phyloP scores from a whole-genome alignment of 2,113 vertebrate species.

The Nannospalax galili region DNA sequence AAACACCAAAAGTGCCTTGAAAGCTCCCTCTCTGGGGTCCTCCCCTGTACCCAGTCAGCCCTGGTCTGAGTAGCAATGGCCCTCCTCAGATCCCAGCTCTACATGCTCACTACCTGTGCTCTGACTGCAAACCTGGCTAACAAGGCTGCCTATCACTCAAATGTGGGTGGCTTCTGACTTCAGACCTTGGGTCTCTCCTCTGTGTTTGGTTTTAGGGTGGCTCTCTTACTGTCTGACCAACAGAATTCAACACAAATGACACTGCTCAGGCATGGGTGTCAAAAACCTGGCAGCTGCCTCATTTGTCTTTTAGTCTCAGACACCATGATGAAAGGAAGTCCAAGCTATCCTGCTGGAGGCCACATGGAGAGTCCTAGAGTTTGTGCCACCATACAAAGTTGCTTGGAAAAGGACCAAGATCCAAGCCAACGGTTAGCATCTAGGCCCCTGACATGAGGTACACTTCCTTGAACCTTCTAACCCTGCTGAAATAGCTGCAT shows the following conservation, averaged over 20 bases:
- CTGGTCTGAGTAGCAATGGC: not conserved
- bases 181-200: not conserved
- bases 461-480: not conserved
- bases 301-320: fast-evolving
- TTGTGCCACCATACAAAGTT: fast-evolving
- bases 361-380: not conserved
- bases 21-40: not conserved
- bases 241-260: not conserved
- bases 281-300: not conserved
- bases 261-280: not conserved
- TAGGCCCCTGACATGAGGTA: fast-evolving
- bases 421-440: not conserved
- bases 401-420: fast-evolving
- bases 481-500: not conserved
- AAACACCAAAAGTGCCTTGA: not conserved
- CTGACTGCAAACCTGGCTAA: not conserved
- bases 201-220: too few relatives aligned
- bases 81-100: too few relatives aligned
- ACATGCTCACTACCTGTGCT: too few relatives aligned
- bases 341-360: not conserved
- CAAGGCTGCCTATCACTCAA: not conserved
- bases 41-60: too few relatives aligned
- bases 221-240: not conserved
- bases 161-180: not conserved
- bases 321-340: not conserved